phyloP scores from a whole-genome alignment of 2,888 invertebrate genomes.

The Lithodes maja region DNA sequence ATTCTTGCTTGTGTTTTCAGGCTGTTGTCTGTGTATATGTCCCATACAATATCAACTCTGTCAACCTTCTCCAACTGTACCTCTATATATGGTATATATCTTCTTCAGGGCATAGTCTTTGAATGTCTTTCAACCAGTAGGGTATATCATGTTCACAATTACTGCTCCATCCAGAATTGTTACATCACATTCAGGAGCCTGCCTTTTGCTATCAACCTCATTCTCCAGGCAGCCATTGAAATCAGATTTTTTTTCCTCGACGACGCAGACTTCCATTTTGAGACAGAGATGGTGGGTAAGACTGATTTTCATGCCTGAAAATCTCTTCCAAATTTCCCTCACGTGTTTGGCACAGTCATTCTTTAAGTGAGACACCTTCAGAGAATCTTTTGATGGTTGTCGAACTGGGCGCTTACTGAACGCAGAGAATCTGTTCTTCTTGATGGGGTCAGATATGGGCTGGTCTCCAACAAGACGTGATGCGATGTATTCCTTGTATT shows the following conservation, averaged over 20 bases:
- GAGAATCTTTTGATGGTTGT: neutral
- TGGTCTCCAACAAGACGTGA: neutral
- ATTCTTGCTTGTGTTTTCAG: slow-evolving; percentile 8
- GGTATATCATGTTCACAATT: slow-evolving; percentile 11
- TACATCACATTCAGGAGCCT: slow-evolving; percentile 5
- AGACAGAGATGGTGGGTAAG: slow-evolving; percentile 20
- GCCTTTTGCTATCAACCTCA: neutral
- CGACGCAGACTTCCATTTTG: neutral
- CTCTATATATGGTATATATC: slow-evolving; percentile 5
- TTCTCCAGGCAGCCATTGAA: slow-evolving; percentile 6
- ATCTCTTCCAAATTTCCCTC: slow-evolving; percentile 10
- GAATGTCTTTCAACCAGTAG: slow-evolving; percentile 27
- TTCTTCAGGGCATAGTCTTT: slow-evolving; percentile 25
- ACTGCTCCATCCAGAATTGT: slow-evolving; percentile 17
- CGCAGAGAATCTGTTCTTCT: neutral
- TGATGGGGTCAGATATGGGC: slow-evolving; percentile 20
- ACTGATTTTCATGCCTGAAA: slow-evolving; percentile 26
- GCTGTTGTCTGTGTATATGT: slow-evolving; percentile 13
- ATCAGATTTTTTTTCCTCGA: neutral
- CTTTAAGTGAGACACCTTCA: slow-evolving; percentile 10
- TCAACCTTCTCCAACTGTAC: slow-evolving; percentile 5
- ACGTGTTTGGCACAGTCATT: slow-evolving; percentile 14
- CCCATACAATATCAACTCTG: slow-evolving; percentile 14
- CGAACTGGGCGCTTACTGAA: neutral
- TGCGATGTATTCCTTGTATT: neutral